Percentiles rank a stretch among this genome's conserved stretches.
These are phyloP conservation scores for Drosophila flavopinicola DNA, from an alignment of 2,888 invertebrate genomes.

Conservation along the genomic window DNA sequence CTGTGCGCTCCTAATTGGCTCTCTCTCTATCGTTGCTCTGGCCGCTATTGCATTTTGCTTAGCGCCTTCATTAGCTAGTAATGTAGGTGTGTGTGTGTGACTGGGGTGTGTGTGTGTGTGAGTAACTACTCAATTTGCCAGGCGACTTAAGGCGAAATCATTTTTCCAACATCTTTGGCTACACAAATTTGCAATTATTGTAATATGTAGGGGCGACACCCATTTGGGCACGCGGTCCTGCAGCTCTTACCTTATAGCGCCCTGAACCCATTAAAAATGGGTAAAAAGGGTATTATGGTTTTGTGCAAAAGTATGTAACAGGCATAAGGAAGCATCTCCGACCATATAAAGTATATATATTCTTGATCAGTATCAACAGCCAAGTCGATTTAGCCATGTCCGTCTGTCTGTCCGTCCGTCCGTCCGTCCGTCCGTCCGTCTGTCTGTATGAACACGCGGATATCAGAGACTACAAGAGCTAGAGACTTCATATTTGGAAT, in stretches of 20 bases:
- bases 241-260: background rate
- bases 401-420: too few species aligned
- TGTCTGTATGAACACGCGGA: too few species aligned
- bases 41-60: constrained; percentile 51
- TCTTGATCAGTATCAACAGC: too few species aligned
- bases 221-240: constrained; percentile 14
- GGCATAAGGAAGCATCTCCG: too few species aligned
- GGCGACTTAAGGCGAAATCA: constrained; percentile 70
- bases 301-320: too few species aligned
- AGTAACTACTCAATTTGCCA: constrained; percentile 75
- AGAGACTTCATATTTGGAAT: too few species aligned
- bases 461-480: too few species aligned
- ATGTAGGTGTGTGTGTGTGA: constrained; percentile 5
- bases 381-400: too few species aligned
- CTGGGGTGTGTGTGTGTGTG: constrained; percentile 21
- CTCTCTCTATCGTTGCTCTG: constrained; percentile 31
- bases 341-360: too few species aligned
- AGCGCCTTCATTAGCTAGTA: constrained; percentile 69
- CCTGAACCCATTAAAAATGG: constrained; percentile 14
- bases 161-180: constrained; percentile 62
- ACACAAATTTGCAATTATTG: constrained; percentile 76
- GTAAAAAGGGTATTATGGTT: too few species aligned
- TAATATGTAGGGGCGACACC: constrained; percentile 59
- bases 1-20: constrained; percentile 69
- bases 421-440: too few species aligned